Conservation (phyloP, 2,888 invertebrate species). For the Drosophila atroscutellata region DNA sequence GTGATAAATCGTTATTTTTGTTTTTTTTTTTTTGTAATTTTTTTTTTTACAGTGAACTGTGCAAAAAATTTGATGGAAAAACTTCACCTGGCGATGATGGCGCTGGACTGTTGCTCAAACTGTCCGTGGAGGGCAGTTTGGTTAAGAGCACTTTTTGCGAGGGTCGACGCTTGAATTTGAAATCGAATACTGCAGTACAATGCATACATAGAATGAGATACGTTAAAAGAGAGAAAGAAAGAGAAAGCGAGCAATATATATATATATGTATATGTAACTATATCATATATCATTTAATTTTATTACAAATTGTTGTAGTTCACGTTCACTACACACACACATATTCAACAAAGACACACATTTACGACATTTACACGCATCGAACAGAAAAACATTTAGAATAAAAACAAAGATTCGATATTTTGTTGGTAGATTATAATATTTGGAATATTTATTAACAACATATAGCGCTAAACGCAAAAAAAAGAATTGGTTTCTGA, state of each 20-base stretch:
- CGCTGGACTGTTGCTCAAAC: conserved; percentile 87
- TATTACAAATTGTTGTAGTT: not conserved
- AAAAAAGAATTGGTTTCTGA: not conserved
- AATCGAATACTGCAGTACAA: conserved; percentile 80
- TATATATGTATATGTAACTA: conserved; percentile 17
- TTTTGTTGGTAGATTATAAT: not conserved
- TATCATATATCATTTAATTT: conserved; percentile 9
- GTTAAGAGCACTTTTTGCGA: conserved; percentile 86
- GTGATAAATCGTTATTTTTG: not conserved
- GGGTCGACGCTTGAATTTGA: conserved; percentile 85
- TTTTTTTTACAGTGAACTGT: conserved; percentile 32
- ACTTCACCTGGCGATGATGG: conserved; percentile 87
- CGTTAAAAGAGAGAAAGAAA: conserved; percentile 45
- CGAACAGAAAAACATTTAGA: conserved; percentile 12
- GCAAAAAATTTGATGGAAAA: conserved; percentile 46
- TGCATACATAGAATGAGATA: conserved; percentile 57
- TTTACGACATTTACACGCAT: conserved; percentile 24
- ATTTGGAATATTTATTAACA: conserved; percentile 1
- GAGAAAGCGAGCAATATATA: conserved; percentile 59
- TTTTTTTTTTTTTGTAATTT: conserved; percentile 3
- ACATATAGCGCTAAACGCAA: not conserved
- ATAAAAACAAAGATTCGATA: not conserved
- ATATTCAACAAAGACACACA: conserved; percentile 2
- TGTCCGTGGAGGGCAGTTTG: conserved; percentile 87
- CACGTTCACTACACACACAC: conserved; percentile 11